phyloP scores from a whole-genome alignment of 2,113 vertebrate species.

The Rhinogobius similis region DNA sequence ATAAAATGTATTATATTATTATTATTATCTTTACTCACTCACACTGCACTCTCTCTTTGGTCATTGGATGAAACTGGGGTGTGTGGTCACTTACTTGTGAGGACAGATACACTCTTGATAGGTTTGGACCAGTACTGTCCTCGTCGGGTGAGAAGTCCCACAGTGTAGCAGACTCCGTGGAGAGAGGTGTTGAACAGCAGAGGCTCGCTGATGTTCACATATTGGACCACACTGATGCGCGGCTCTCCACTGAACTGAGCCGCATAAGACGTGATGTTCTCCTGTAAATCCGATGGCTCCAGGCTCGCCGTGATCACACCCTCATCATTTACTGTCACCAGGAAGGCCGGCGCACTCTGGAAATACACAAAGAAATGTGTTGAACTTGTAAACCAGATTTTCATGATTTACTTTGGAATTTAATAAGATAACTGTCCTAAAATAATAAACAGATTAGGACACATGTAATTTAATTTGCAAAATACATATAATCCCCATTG shows the following conservation, averaged over 20 bases:
- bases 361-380: slow-evolving; percentile 22
- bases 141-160: slow-evolving; percentile 83
- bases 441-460: no score
- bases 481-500: not conserved
- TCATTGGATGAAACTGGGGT: not conserved
- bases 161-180: slow-evolving; percentile 88
- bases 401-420: no score
- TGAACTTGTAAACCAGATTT: no score
- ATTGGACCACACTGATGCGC: slow-evolving; percentile 83
- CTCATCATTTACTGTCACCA: slow-evolving; percentile 79
- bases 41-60: no score
- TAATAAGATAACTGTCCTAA: no score
- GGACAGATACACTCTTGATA: slow-evolving; percentile 79
- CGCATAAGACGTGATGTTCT: slow-evolving; percentile 81
- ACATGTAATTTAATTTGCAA: no score
- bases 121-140: slow-evolving; percentile 82
- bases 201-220: slow-evolving; percentile 79
- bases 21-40: no score
- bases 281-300: slow-evolving; percentile 83
- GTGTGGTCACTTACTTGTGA: slow-evolving; percentile 86
- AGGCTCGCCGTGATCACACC: slow-evolving; percentile 80
- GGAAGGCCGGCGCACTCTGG: slow-evolving; percentile 80
- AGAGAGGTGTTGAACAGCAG: slow-evolving; percentile 87
- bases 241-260: slow-evolving; percentile 90
- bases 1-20: no score